Evolutionary conservation across 2,113 vertebrate genomes (phyloP), one percentile per base, ranked within the genome.

Genomic region (Mormyrus iriodes): DNA sequence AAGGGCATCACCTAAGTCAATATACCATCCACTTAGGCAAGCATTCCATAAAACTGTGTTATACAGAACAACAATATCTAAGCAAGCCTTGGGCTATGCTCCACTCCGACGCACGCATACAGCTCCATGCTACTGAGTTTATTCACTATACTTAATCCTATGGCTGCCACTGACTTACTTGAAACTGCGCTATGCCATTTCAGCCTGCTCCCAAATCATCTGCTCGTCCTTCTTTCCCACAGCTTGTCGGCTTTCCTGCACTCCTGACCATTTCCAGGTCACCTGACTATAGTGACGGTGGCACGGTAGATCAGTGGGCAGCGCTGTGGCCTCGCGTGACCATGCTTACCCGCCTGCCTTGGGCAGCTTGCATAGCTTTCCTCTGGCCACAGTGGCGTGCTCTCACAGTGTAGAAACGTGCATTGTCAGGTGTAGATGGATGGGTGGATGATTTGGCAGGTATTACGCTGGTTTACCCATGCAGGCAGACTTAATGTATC

Each of bases 11-110:
- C 48, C 51, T 49, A 48, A 27, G 44, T 39, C 51, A 86, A n/a
- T 86, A 86, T 55, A 53, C 55, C 85, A 86, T 53, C 31, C 49
- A 53, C 85, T 86, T 53, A 53, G 85, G n/a, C 85, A 52, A 53
- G 51, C 85, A 86, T 86, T 53, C 85, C 85, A 86, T 86, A 53
- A 86, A 53, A 13, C 49, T 55, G 27, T 53, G 51, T 86, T 86
- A 53, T 86, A 86, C 55, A 86, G 55, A 53, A 86, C 85, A 86
- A 39, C 85, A 86, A 86, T 86, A 86, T 86, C 85, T 86, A 86
- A 19, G 49, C 31, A 53, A 53, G 85, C 85, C 51, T 86, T 39
- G 3, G 85, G 85, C 27, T 53, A 19, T n/a, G n/a, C 51, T 51
- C 27, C 85, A 35, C 24, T 53, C 15, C 8, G 21, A 44, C 85